A percentile compares a stretch with the other conserved stretches of the same genome.
phyloP scores from a whole-genome alignment of 23 tunicate species.

The Aplidium turbinatum region DNA sequence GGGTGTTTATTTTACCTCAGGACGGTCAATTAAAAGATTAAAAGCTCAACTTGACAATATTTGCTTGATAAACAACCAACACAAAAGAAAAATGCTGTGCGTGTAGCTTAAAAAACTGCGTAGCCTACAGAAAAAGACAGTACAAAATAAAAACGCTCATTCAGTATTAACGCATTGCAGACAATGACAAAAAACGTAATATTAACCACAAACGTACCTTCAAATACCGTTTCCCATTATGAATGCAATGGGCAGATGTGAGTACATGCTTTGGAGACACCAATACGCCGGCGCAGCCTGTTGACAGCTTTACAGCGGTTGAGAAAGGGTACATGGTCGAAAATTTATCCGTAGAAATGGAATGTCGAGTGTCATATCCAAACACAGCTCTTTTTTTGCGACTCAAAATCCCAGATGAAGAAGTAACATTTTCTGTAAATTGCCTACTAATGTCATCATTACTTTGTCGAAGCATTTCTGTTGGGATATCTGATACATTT shows the following conservation, averaged over 20 bases:
- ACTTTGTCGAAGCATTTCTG: slow-evolving; percentile 22
- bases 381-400: slow-evolving; percentile 62
- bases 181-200: no score
- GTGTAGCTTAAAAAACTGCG: no score
- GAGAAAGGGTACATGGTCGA: slow-evolving; percentile 84
- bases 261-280: slow-evolving; percentile 84
- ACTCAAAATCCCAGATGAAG: neutral
- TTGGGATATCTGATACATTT: slow-evolving; percentile 46
- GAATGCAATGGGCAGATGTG: slow-evolving; percentile 97
- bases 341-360: slow-evolving; percentile 46
- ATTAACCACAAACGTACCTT: slow-evolving; percentile 62
- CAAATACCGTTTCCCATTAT: slow-evolving; percentile 86
- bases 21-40: no score
- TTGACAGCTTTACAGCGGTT: slow-evolving; percentile 80
- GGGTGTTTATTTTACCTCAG: no score
- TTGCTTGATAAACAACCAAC: no score
- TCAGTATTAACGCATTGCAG: no score
- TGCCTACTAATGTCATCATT: neutral
- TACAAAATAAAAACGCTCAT: no score
- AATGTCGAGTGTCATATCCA: slow-evolving; percentile 84
- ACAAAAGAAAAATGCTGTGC: no score
- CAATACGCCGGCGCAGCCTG: slow-evolving; percentile 93
- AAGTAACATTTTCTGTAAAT: neutral
- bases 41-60: no score
- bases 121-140: no score